Base-by-base conservation (phyloP, 1,140 invertebrate genomes). In the Palaemon carinicauda region DNA sequence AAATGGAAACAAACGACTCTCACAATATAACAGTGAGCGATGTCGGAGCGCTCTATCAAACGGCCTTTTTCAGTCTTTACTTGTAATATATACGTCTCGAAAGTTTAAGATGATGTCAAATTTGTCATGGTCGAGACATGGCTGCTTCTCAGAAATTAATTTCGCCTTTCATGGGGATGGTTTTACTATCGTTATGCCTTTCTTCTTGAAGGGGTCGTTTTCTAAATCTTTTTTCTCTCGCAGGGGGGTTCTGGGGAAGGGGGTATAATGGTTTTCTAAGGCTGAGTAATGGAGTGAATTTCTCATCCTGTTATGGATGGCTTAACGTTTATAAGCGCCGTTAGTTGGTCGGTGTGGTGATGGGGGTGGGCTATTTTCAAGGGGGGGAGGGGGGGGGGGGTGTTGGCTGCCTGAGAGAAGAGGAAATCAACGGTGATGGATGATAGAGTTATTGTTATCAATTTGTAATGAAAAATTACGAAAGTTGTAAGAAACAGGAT, bases 21-120 rank as follows among this genome's bases (percentile, higher is more conserved):
- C 74, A 85, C 82, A 85, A 85, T 71, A 79, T 85, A 69, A 78
- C 41, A 79, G 51, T 85, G 82, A 85, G 78, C 69, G 82, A 85
- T 85, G 75, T 56, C 33, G 54, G 24, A 79, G 82, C 82, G 79
- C 82, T 85, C 75, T 56, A 85, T 85, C 82, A 85, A 79, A 79
- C 51, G 19, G 74, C 41, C 33, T 85, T 85, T 85, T 79, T 33
- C 15, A 17, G 82, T 12, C 41, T 41, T 41, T 41, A 69, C 29
- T 71, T 31, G 54, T 85, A 79, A 85, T 79, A 50, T 71, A 85
- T 85, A 74, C 75, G 24, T 75, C 19, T 50, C 54, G 75, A 53
- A 31, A 85, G 51, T 56, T 71, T 79, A 78, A 79, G 79, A 79
- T 52, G 74, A 60, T n/a, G 31, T 31, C 75, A 78, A 79, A 79